Percentiles rank a stretch among this genome's conserved stretches.
Conservation (phyloP, 2,113 vertebrate genomes). For the Meles meles region DNA sequence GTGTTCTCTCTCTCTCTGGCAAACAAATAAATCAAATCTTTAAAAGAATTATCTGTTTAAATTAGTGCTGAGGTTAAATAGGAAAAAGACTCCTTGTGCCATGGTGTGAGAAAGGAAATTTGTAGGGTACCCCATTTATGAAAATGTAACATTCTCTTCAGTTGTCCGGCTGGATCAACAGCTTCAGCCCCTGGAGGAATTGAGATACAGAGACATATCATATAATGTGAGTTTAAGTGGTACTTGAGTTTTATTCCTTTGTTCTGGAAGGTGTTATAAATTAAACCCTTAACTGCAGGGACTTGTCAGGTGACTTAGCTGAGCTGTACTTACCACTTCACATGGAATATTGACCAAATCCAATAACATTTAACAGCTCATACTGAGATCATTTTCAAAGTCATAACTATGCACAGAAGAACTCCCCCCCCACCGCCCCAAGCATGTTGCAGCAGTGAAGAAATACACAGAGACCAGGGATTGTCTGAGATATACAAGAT, state of each 20-base stretch:
- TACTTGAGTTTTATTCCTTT: constrained; percentile 42
- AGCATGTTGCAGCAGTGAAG: background rate
- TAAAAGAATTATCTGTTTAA: background rate
- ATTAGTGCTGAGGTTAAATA: background rate
- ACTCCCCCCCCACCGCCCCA: background rate
- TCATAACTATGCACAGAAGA: constrained; percentile 50
- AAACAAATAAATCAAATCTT: background rate
- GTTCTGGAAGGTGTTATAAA: constrained; percentile 40
- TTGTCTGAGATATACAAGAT: background rate
- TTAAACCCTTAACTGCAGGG: constrained; percentile 12
- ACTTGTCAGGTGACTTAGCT: background rate
- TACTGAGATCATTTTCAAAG: constrained; percentile 63
- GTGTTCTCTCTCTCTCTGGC: background rate
- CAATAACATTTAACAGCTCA: constrained; percentile 51
- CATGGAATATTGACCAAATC: constrained; percentile 60
- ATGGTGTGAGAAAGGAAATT: background rate
- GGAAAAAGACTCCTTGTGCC: background rate
- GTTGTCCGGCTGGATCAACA: background rate
- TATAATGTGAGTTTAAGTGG: background rate
- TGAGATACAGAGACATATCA: background rate
- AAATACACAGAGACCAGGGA: background rate
- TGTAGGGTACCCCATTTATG: background rate
- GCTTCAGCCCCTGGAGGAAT: background rate
- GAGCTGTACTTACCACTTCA: constrained; percentile 22
- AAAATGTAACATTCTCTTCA: background rate